A percentile compares a stretch with the other conserved stretches of the same genome.
phyloP scores from a whole-genome alignment of 2,888 invertebrate species.

The Ephialtes manifestator region DNA sequence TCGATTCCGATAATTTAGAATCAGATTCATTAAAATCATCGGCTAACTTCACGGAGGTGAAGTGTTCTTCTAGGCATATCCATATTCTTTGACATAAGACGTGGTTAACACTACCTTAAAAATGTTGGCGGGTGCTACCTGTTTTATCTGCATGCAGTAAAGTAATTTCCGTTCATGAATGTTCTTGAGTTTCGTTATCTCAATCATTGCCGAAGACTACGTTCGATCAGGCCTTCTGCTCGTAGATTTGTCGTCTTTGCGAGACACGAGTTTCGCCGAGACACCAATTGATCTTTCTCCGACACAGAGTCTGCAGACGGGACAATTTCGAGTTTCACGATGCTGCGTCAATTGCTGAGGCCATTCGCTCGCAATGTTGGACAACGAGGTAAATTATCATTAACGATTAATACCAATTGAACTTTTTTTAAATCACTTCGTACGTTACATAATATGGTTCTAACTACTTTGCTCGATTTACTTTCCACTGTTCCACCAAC shows the following conservation, averaged over 20 bases:
- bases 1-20: no score
- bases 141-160: neutral
- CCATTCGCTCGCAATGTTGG: constrained; percentile 52
- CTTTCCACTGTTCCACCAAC: neutral
- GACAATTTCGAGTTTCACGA: constrained; percentile 39
- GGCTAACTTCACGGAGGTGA: no score
- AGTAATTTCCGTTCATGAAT: neutral
- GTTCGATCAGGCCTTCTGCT: constrained; percentile 2
- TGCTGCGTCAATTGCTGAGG: constrained; percentile 68
- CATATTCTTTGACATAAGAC: no score
- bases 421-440: neutral
- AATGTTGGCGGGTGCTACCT: no score
- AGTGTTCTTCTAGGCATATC: no score
- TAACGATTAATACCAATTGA: neutral
- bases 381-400: constrained; percentile 55
- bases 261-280: neutral
- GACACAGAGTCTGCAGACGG: constrained; percentile 4
- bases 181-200: neutral
- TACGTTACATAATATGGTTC: constrained; percentile 56
- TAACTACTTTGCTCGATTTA: constrained; percentile 10
- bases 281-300: constrained; percentile 21
- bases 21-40: no score
- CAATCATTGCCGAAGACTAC: neutral
- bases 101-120: no score
- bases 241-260: constrained; percentile 11